Base-by-base conservation (phyloP, 1,140 invertebrate genomes). In the Drosophila ogumai region DNA sequence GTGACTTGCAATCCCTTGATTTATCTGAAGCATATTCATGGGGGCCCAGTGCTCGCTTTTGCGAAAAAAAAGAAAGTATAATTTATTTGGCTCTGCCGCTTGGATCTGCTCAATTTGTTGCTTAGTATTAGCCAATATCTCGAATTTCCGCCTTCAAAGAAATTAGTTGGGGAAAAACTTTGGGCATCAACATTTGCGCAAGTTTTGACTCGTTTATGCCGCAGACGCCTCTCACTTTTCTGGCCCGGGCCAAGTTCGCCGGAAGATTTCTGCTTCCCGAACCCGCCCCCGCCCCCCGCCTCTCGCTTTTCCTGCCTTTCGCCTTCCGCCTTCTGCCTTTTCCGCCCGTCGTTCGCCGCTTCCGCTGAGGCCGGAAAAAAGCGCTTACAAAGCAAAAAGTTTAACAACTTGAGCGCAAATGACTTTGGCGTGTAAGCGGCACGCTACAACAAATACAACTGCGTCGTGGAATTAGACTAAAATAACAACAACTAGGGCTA, bases 371-470 rank as follows among this genome's bases (percentile, higher is more conserved):
- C 81, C 81, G 81, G 81, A 82, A 82, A 82, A 82, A 82, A 82
- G 80, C 71, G 81, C 81, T 82, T 82, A 82, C 81, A 82, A 82
- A 82, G 81, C 81, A 82, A 82, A 82, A 82, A 82, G 75, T 82
- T 82, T 75, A 82, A 82, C 80, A 82, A 82, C 81, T 82, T 82
- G 75, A 82, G 81, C 81, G 81, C 81, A 82, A 82, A 82, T 82
- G 81, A 82, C 81, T 82, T 82, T 82, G 81, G 81, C 80, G 80
- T 82, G 80, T 82, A 82, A 82, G 80, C 79, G 75, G 80, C 79
- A 81, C 79, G 79, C 79, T 82, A 82, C 80, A 82, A 82, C 80
- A 82, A 81, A 82, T 55, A 55, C 54, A 55, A 55, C 19, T 43
- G 54, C 34, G 9, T 41, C 68, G 50, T 78, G 72, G 79, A 81